Percentiles rank a stretch among this genome's conserved stretches.
Conservation (phyloP, 2,113 vertebrate genomes). For the Bothrops jararaca region DNA sequence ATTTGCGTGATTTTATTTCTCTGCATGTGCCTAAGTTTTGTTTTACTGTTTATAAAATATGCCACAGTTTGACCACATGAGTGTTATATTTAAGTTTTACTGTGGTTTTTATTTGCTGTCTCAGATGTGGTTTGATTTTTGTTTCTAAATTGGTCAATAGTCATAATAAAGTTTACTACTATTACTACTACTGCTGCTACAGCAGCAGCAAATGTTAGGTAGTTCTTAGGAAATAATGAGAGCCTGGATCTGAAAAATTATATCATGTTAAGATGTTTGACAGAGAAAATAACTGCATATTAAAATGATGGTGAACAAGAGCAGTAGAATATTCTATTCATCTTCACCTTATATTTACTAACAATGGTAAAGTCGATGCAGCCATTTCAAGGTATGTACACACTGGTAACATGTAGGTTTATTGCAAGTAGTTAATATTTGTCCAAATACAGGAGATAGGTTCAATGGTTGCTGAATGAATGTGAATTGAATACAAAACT, state of each 20-base stretch:
- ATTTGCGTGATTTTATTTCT: not conserved
- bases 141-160: not conserved
- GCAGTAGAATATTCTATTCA: not conserved
- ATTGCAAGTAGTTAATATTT: not conserved
- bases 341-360: not conserved
- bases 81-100: not conserved
- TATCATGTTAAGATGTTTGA: not conserved
- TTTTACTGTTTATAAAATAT: not conserved
- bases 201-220: not conserved
- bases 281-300: not conserved
- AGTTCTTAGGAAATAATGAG: not conserved
- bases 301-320: not conserved
- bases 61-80: not conserved
- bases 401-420: not conserved
- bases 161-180: not conserved
- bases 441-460: not conserved
- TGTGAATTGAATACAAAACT: not conserved
- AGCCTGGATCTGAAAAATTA: not conserved
- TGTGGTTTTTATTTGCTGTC: not conserved
- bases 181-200: not conserved
- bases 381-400: not conserved
- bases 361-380: not conserved
- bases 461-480: not conserved
- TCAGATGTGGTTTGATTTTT: not conserved
- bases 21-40: not conserved